A percentile compares a stretch with the other conserved stretches of the same genome.
phyloP scores from a whole-genome alignment of 2,797 vertebrate species.

The Leptoclinus maculatus region DNA sequence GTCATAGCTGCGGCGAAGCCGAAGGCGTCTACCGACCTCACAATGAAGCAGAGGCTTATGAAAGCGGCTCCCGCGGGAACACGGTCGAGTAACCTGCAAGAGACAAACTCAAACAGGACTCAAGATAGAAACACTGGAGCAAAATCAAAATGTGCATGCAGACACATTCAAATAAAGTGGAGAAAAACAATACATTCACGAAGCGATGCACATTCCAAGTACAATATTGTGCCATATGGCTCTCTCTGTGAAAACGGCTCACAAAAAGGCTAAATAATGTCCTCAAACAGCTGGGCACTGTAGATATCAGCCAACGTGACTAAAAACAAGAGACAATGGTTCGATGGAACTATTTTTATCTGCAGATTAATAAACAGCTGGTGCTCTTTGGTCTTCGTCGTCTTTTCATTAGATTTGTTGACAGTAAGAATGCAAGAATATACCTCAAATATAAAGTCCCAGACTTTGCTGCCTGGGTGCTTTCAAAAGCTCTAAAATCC shows the following conservation, averaged over 20 bases:
- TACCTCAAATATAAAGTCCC: too few relatives aligned
- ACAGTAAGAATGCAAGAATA: neutral
- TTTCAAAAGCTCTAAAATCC: too few relatives aligned
- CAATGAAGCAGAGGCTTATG: conserved; percentile 90
- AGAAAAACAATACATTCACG: neutral
- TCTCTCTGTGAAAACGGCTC: neutral
- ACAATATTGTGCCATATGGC: neutral
- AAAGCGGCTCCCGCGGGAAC: conserved; percentile 85
- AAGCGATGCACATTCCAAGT: neutral
- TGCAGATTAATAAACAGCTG: neutral
- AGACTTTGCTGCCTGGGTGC: too few relatives aligned
- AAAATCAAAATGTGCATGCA: neutral
- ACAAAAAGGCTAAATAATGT: neutral
- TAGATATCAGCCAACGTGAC: neutral
- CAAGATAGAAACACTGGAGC: neutral
- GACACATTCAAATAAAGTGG: neutral
- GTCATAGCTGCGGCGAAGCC: conserved; percentile 91
- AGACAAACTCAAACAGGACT: neutral
- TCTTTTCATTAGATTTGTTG: neutral
- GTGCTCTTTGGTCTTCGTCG: neutral
- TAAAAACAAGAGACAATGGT: neutral
- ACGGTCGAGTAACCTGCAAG: conserved; percentile 89
- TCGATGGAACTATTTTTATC: neutral
- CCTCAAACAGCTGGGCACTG: neutral
- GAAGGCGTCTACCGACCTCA: conserved; percentile 90